These are phyloP conservation scores for Drosophila tanythrix DNA, from an alignment of 2,888 invertebrate species.

Conservation along the genomic window DNA sequence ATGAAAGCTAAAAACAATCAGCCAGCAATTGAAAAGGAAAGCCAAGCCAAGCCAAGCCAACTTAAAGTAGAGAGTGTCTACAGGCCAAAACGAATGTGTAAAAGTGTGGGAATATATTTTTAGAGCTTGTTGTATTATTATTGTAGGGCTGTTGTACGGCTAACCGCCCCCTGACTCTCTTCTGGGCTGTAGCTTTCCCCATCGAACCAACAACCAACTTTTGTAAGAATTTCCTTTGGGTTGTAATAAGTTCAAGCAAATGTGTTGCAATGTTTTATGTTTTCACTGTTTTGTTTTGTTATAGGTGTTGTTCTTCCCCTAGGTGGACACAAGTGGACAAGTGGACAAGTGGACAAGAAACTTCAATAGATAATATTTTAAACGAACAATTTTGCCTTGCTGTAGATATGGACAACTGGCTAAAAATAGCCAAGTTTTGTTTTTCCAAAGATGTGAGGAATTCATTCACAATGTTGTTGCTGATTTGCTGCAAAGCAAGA, in stretches of 20 bases:
- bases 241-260: background rate
- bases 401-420: background rate
- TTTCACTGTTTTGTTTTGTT: conserved; percentile 11
- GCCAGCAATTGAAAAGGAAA: conserved; percentile 10
- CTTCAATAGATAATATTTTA: background rate
- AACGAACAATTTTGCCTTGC: background rate
- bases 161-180: background rate
- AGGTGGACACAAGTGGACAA: conserved; percentile 23
- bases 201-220: background rate
- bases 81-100: conserved; percentile 44
- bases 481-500: background rate
- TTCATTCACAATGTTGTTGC: background rate
- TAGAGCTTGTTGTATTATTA: conserved; percentile 59
- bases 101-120: conserved; percentile 64
- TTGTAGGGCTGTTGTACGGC: background rate
- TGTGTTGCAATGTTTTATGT: background rate
- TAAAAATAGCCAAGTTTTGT: background rate
- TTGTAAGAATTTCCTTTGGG: background rate
- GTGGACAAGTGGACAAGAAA: background rate
- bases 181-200: background rate
- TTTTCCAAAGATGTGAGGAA: background rate
- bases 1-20: conserved; percentile 15
- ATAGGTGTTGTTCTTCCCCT: conserved; percentile 24
- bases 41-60: conserved; percentile 7
- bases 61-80: conserved; percentile 40